phyloP scores from a whole-genome alignment of 2,888 invertebrate species.

The Lissocephala sabroskyi region DNA sequence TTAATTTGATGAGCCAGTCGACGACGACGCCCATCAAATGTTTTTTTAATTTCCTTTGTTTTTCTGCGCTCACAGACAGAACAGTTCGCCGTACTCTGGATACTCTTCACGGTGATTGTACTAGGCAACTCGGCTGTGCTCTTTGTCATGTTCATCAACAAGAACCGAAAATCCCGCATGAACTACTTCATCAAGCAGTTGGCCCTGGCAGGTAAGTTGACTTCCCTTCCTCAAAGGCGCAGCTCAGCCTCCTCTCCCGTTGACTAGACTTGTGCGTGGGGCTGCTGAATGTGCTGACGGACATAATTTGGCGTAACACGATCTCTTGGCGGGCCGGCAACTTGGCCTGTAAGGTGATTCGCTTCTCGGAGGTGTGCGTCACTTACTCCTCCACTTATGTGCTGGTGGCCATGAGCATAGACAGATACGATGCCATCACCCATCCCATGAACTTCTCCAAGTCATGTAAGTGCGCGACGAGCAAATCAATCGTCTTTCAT shows the following conservation, averaged over 20 bases:
- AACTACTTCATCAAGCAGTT: slow-evolving; percentile 96
- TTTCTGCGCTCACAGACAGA: slow-evolving; percentile 77
- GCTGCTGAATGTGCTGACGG: slow-evolving; percentile 88
- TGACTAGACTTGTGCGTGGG: slow-evolving; percentile 91
- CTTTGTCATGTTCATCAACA: slow-evolving; percentile 85
- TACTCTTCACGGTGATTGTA: slow-evolving; percentile 88
- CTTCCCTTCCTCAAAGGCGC: not conserved
- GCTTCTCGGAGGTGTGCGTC: slow-evolving; percentile 89
- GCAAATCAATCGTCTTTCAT: slow-evolving; percentile 16
- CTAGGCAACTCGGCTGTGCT: slow-evolving; percentile 91
- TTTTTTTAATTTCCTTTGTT: slow-evolving; percentile 3
- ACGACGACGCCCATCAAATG: too few species aligned
- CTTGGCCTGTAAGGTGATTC: slow-evolving; percentile 88
- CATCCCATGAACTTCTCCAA: slow-evolving; percentile 96
- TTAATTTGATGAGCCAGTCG: too few species aligned
- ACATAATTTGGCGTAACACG: slow-evolving; percentile 91
- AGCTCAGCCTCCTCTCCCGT: slow-evolving; percentile 1
- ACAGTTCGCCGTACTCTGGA: slow-evolving; percentile 89
- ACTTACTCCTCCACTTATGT: slow-evolving; percentile 95
- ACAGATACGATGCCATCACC: slow-evolving; percentile 93
- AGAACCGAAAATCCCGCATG: slow-evolving; percentile 91
- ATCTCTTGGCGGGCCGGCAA: slow-evolving; percentile 93
- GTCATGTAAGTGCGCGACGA: slow-evolving; percentile 92
- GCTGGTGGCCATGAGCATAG: slow-evolving; percentile 91
- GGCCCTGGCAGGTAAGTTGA: slow-evolving; percentile 86